A percentile compares a stretch with the other conserved stretches of the same genome.
phyloP scores from a whole-genome alignment of 1,140 invertebrate genomes.

The Zaprionus ornatus region DNA sequence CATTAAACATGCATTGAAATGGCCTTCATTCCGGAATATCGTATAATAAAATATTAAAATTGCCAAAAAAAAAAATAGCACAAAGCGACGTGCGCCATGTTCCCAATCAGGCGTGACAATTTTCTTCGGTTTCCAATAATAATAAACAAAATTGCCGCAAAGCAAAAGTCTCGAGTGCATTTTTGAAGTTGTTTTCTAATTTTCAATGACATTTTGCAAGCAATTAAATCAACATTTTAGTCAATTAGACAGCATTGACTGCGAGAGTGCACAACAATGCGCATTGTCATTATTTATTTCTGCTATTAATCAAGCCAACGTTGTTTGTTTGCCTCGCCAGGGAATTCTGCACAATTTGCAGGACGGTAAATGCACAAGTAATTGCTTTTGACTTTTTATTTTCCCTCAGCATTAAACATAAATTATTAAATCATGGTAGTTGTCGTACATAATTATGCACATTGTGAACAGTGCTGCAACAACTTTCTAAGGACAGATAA shows the following conservation, averaged over 20 bases:
- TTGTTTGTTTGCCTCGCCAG: not conserved
- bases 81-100: slow-evolving; percentile 31
- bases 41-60: slow-evolving; percentile 73
- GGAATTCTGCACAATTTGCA: not conserved
- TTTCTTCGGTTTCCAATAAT: not conserved
- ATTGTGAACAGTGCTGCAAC: too few relatives aligned
- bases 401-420: not conserved
- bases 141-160: slow-evolving; percentile 4
- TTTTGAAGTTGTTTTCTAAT: slow-evolving; percentile 3
- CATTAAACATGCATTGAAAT: slow-evolving; percentile 79
- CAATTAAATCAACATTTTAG: slow-evolving; percentile 32
- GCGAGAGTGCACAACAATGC: not conserved
- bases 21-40: slow-evolving; percentile 37
- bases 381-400: not conserved
- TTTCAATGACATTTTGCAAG: slow-evolving; percentile 16
- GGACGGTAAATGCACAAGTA: not conserved
- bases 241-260: slow-evolving; percentile 18
- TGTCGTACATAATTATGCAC: not conserved
- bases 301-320: slow-evolving; percentile 10
- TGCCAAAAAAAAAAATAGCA: slow-evolving; percentile 19
- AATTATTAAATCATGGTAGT: not conserved
- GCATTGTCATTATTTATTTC: slow-evolving; percentile 32
- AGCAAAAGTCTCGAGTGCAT: not conserved
- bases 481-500: not conserved
- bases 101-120: not conserved